Evolutionary conservation across 1,140 invertebrate species (phyloP).

Genomic region (Dreissena rostriformis): DNA sequence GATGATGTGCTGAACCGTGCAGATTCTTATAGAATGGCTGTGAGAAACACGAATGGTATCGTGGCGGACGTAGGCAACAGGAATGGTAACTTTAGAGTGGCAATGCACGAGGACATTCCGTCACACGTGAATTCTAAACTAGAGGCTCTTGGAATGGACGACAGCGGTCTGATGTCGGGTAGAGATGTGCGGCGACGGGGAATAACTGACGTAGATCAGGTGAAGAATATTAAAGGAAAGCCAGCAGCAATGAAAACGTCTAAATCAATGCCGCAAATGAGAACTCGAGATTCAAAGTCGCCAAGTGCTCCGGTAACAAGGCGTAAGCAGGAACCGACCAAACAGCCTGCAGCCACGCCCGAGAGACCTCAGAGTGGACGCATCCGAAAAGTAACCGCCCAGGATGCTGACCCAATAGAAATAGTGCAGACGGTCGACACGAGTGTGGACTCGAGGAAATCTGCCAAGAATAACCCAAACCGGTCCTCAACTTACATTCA

Average conservation of each 20-base stretch:
- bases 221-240: constrained; percentile 54
- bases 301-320: constrained; percentile 4
- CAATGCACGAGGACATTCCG: constrained; percentile 64
- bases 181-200: constrained; percentile 72
- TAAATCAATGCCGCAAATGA: constrained; percentile 26
- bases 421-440: constrained; percentile 60
- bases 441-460: constrained; percentile 51
- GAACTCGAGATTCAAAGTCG: constrained; percentile 21
- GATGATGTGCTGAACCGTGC: constrained; percentile 61
- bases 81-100: constrained; percentile 72
- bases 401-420: constrained; percentile 65
- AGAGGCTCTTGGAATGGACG: constrained; percentile 63
- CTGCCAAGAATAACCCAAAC: constrained; percentile 65
- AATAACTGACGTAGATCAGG: constrained; percentile 76
- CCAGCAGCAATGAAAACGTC: constrained; percentile 15
- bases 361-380: constrained; percentile 23
- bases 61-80: constrained; percentile 56
- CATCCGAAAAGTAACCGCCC: constrained; percentile 48
- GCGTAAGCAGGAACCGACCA: constrained; percentile 3
- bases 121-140: constrained; percentile 60
- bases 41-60: constrained; percentile 69
- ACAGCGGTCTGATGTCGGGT: constrained; percentile 43
- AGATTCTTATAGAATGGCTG: constrained; percentile 75
- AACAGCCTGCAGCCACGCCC: constrained; percentile 6
- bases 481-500: constrained; percentile 75